phyloP scores from a whole-genome alignment of 1,140 invertebrate genomes.

The Phortica variegata region DNA sequence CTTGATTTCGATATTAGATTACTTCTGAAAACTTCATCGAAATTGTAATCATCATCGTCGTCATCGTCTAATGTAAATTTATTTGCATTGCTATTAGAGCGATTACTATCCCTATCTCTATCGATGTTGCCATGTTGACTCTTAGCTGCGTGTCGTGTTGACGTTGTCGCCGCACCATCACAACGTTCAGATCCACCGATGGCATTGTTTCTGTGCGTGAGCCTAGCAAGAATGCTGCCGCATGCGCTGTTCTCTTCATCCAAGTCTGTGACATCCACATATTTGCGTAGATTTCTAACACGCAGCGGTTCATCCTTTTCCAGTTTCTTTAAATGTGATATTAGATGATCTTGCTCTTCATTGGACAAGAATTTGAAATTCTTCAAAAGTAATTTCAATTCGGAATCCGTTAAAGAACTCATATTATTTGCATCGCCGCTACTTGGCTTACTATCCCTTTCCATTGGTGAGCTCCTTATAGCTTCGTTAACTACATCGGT shows the following conservation, averaged over 20 bases:
- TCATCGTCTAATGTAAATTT: constrained; percentile 57
- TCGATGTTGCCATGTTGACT: not conserved
- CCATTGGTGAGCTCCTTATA: not conserved
- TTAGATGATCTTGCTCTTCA: constrained; percentile 76
- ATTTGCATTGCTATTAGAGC: constrained; percentile 24
- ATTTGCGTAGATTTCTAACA: constrained; percentile 70
- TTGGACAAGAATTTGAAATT: constrained; percentile 76
- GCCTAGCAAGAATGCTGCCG: constrained; percentile 9
- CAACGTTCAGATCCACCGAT: no score
- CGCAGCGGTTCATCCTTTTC: constrained; percentile 70
- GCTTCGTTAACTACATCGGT: not conserved
- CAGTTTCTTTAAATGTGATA: constrained; percentile 75
- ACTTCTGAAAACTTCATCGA: constrained; percentile 68
- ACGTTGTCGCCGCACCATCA: not conserved
- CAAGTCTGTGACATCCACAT: constrained; percentile 63
- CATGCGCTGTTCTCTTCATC: constrained; percentile 40
- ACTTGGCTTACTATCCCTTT: not conserved
- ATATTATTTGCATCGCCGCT: constrained; percentile 54
- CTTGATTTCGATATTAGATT: constrained; percentile 23
- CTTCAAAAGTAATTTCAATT: constrained; percentile 72
- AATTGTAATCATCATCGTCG: constrained; percentile 69
- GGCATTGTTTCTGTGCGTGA: no score
- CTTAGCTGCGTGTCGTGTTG: constrained; percentile 10
- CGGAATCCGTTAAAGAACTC: constrained; percentile 73
- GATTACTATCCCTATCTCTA: no score